A percentile compares a stretch with the other conserved stretches of the same genome.
Conservation (phyloP, 2,888 invertebrate species). For the Coelinius sp. region DNA sequence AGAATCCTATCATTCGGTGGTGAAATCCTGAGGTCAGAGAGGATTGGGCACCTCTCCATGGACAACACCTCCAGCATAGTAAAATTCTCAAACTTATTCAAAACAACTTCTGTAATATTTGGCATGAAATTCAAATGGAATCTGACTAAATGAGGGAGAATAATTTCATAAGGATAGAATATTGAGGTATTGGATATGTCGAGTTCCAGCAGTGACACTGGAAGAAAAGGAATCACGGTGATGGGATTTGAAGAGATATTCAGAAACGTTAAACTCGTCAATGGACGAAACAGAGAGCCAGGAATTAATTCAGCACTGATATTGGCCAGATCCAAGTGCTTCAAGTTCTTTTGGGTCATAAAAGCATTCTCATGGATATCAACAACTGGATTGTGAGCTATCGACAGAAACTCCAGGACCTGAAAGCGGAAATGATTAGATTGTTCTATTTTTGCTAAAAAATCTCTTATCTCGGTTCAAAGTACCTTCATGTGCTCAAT, state of each 20-base stretch:
- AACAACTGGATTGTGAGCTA: slow-evolving; percentile 63
- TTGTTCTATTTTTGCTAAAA: neutral
- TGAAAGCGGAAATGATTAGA: slow-evolving; percentile 44
- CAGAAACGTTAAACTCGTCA: slow-evolving; percentile 56
- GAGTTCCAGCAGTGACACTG: slow-evolving; percentile 74
- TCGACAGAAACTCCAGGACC: slow-evolving; percentile 61
- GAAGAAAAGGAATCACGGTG: slow-evolving; percentile 73
- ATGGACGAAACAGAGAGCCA: slow-evolving; percentile 56
- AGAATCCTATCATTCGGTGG: slow-evolving; percentile 71
- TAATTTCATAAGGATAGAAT: slow-evolving; percentile 69
- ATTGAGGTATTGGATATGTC: slow-evolving; percentile 78
- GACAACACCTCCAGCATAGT: slow-evolving; percentile 72
- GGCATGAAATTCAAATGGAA: slow-evolving; percentile 75
- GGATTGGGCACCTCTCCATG: slow-evolving; percentile 73
- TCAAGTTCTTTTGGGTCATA: slow-evolving; percentile 54
- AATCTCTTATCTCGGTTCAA: too few species aligned
- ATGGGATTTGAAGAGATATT: slow-evolving; percentile 72
- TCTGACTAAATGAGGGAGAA: slow-evolving; percentile 71
- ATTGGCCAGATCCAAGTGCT: slow-evolving; percentile 60
- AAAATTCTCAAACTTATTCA: slow-evolving; percentile 74
- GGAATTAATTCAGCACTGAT: slow-evolving; percentile 58
- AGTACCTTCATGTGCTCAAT: slow-evolving; percentile 64
- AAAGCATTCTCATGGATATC: slow-evolving; percentile 66
- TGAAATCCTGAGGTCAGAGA: slow-evolving; percentile 72
- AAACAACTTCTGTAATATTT: slow-evolving; percentile 72